These are phyloP conservation scores for Xiphydria camelus DNA, from an alignment of 2,888 invertebrate genomes.

Conservation along the genomic window DNA sequence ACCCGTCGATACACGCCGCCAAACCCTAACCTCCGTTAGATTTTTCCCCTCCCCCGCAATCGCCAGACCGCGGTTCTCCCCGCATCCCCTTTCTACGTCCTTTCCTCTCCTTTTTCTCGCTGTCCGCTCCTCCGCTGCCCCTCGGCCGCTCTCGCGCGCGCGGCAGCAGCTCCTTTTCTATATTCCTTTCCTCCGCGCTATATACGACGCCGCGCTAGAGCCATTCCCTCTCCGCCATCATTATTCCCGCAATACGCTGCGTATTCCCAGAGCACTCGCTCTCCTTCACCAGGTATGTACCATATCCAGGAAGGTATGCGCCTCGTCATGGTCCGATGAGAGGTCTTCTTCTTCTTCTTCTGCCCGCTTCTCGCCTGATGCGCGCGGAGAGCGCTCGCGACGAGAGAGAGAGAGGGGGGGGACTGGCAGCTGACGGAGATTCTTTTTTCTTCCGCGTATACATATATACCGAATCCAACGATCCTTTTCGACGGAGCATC, in stretches of 20 bases:
- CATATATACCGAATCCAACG: too few relatives aligned
- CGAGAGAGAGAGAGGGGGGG: too few relatives aligned
- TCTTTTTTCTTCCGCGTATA: too few relatives aligned
- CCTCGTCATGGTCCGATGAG: slow-evolving; percentile 41
- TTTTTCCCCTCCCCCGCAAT: slow-evolving; percentile 30
- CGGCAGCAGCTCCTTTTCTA: slow-evolving; percentile 2
- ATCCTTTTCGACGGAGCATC: too few relatives aligned
- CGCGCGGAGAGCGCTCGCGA: neutral
- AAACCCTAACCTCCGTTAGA: slow-evolving; percentile 32
- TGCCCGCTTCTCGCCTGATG: neutral
- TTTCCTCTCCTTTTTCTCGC: slow-evolving; percentile 2
- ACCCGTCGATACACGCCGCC: slow-evolving; percentile 8
- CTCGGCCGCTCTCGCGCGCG: slow-evolving; percentile 12
- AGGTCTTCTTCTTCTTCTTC: slow-evolving; percentile 26
- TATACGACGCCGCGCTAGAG: too few relatives aligned
- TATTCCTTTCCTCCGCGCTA: neutral
- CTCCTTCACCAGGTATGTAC: slow-evolving; percentile 27
- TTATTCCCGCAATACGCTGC: slow-evolving; percentile 25
- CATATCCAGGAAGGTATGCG: slow-evolving; percentile 45
- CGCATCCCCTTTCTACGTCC: slow-evolving; percentile 9
- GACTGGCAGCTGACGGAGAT: slow-evolving; percentile 1
- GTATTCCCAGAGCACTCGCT: slow-evolving; percentile 33
- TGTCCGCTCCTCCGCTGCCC: slow-evolving; percentile 9
- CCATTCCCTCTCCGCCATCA: slow-evolving; percentile 16
- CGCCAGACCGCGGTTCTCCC: slow-evolving; percentile 17